Evolutionary conservation across 1,140 invertebrate species (phyloP), one percentile per base, ranked within the genome.

Genomic region (Drosophila funebris): DNA sequence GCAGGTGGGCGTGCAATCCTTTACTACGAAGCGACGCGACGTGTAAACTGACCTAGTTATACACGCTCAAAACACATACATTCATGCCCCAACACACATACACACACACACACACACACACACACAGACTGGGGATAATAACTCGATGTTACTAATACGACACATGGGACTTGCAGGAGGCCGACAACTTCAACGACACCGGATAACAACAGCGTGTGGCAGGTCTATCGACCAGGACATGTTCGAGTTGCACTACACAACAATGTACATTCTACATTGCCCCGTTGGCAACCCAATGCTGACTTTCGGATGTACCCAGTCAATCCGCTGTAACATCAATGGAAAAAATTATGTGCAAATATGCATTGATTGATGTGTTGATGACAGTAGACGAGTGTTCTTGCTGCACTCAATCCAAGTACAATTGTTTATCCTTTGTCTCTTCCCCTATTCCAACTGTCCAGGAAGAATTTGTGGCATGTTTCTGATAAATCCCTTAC

Each of bases 21-120:
- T 88, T 78, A 43, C 71, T 60, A 46, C 60, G 66, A 60, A 37
- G 31, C 53, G 13, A 46, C n/a, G 62, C 52, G 62, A 44, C 54
- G 39, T 66, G 82, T 72, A 78, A 82, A 75, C 63, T 85, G 78
- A 87, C 83, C 83, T 63, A 88, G 77, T 74, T 87, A 74, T 61
- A 50, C 31, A 53, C 46, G 31, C 36, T 13, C n/a, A 33, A 37
- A 58, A n/a, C n/a, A n/a, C n/a, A n/a, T n/a, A n/a, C n/a, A n/a
- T n/a, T n/a, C n/a, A n/a, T n/a, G n/a, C n/a, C n/a, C n/a, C n/a
- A n/a, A 67, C 41, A 48, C 22, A 41, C 18, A 58, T 18, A 66
- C 36, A 41, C 22, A 37, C 18, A 8, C 16, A 22, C 24, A 41
- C 43, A 50, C 33, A 36, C 9, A 43, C 37, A 22, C 20, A 8